Evolutionary conservation across 2,888 invertebrate species (phyloP), one percentile per base, ranked within the genome.

Genomic region (Pomacea canaliculata): DNA sequence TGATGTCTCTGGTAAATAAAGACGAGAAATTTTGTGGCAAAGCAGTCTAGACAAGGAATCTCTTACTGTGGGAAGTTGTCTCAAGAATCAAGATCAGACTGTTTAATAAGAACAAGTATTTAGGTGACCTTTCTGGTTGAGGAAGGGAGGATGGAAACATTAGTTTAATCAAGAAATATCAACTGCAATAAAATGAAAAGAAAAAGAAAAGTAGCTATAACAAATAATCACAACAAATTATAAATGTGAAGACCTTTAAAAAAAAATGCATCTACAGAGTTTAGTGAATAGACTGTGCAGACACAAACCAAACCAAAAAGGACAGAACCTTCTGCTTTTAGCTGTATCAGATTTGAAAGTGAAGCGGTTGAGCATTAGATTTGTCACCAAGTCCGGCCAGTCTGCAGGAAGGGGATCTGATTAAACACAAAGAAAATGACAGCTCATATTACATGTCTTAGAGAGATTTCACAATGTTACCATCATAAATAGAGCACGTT

Each of bases 381-480:
- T 77, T 68, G 79, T 82, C 13, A 86, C 74, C 37, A 70, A 19
- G 13, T 68, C 79, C 67, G 86, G 86, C 82, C 83, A 83, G 1
- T 80, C 82, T 13, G 63, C 62, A 13, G 84, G 84, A 12, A 84
- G 76, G 9, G 82, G 81, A 71, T 80, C 85, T 85, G 76, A 48
- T 78, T 73, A 56, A 69, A 12, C 56, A 27, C n/a, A 63, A 63
- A n/a, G 27, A 63, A 63, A 63, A 63, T 23, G 10, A 23, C 10
- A 63, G n/a, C 16, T 27, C 18, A 63, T 23, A 63, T 19, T 63
- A 23, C n/a, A 63, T 5, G 23, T 27, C 10, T 4, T 23, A 23
- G 63, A 3, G 76, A 12, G 49, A 27, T 68, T 68, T 12, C 12
- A 65, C 1, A 27, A 7, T 23, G 3, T 65, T 37, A 12, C 12